phyloP scores from a whole-genome alignment of 2,888 invertebrate genomes.

The Dryobota labecula region DNA sequence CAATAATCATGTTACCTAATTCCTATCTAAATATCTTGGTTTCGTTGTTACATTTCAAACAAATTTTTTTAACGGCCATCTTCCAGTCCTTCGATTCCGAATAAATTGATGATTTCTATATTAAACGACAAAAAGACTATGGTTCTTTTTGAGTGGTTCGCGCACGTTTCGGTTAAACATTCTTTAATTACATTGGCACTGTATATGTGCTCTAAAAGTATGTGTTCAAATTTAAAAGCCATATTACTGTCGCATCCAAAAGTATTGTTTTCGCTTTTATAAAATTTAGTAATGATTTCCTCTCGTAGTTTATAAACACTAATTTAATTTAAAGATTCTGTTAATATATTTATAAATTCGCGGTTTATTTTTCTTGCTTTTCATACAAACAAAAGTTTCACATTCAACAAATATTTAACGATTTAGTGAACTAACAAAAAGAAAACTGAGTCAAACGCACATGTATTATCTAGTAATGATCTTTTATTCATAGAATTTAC shows the following conservation, averaged over 20 bases:
- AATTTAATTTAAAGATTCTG: slow-evolving; percentile 7
- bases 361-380: not conserved
- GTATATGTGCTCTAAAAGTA: not conserved
- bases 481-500: slow-evolving; percentile 11
- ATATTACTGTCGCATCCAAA: slow-evolving; percentile 9
- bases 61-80: slow-evolving; percentile 17
- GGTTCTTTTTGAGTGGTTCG: slow-evolving; percentile 2
- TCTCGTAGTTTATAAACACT: slow-evolving; percentile 4
- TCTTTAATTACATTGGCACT: slow-evolving; percentile 7
- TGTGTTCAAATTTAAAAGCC: slow-evolving; percentile 6
- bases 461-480: not conserved
- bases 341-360: not conserved
- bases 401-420: slow-evolving; percentile 8
- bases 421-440: slow-evolving; percentile 9
- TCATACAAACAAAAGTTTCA: slow-evolving; percentile 7
- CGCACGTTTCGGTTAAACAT: slow-evolving; percentile 2
- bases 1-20: slow-evolving; percentile 13
- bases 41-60: slow-evolving; percentile 26
- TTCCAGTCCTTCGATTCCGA: slow-evolving; percentile 14
- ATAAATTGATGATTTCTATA: slow-evolving; percentile 8
- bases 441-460: slow-evolving; percentile 12
- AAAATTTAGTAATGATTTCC: slow-evolving; percentile 1
- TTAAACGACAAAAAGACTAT: not conserved
- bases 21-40: slow-evolving; percentile 19
- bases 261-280: not conserved